Percentiles rank a stretch among this genome's conserved stretches.
Evolutionary conservation across 2,888 invertebrate genomes (phyloP).

Genomic region (Emesis furor): DNA sequence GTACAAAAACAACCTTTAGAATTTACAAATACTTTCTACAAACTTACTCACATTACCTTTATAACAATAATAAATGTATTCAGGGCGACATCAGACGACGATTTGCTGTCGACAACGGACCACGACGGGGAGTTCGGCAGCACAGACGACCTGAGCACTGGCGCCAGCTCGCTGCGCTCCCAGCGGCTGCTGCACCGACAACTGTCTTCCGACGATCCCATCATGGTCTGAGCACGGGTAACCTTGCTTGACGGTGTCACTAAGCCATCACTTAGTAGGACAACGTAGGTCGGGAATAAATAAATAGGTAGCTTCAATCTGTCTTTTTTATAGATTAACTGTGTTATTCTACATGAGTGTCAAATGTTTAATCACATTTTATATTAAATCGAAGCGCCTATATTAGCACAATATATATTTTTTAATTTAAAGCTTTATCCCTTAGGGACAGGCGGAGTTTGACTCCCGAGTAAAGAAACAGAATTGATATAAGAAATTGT

Average conservation of each 20-base stretch:
- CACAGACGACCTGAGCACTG: slow-evolving; percentile 92
- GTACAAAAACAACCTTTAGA: no score
- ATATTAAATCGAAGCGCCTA: no score
- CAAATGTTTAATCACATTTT: not conserved
- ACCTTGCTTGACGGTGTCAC: not conserved
- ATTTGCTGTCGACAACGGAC: slow-evolving; percentile 95
- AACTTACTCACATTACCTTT: no score
- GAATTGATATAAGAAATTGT: no score
- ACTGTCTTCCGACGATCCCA: slow-evolving; percentile 90
- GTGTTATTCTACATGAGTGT: not conserved
- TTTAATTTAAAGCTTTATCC: no score
- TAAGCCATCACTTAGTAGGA: not conserved
- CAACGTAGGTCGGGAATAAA: not conserved
- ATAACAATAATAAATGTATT: slow-evolving; percentile 26
- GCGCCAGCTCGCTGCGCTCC: slow-evolving; percentile 83
- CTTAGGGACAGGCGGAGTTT: no score
- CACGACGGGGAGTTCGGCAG: slow-evolving; percentile 95
- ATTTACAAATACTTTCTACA: no score
- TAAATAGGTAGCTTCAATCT: not conserved
- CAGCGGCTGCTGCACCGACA: slow-evolving; percentile 88
- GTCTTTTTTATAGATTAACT: not conserved
- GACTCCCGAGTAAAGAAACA: no score
- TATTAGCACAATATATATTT: no score
- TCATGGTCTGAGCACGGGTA: slow-evolving; percentile 85
- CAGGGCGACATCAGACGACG: slow-evolving; percentile 97